Evolutionary conservation across 1,140 invertebrate species (phyloP).

Genomic region (Gryllus bimaculatus): DNA sequence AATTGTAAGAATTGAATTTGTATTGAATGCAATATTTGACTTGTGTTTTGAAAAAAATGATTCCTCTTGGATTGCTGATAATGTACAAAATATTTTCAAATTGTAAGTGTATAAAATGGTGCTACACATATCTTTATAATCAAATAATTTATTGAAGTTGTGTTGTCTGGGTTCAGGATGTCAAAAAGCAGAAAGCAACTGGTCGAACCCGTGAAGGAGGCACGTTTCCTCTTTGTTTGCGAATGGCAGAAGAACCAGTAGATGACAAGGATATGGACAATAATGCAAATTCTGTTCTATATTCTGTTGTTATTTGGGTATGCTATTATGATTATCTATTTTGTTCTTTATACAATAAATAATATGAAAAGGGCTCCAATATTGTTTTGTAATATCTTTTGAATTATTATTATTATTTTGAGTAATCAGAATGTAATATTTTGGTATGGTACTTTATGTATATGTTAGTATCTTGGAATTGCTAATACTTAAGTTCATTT

Average conservation of each 20-base stretch:
- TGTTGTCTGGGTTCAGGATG: conserved; percentile 27
- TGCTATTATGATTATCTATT: conserved; percentile 11
- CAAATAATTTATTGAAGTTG: no score
- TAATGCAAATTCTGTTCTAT: background rate
- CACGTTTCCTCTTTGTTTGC: conserved; percentile 51
- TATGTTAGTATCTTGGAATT: background rate
- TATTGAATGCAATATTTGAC: no score
- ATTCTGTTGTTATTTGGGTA: conserved; percentile 22
- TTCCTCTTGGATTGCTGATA: no score
- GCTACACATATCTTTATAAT: no score
- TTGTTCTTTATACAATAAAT: background rate
- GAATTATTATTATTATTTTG: no score
- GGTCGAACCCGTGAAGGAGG: conserved; percentile 50
- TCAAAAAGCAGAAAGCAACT: conserved; percentile 50
- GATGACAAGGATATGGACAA: conserved; percentile 18
- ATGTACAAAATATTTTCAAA: no score
- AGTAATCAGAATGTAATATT: no score
- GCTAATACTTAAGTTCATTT: background rate
- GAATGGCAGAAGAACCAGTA: conserved; percentile 34
- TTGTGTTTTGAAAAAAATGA: no score
- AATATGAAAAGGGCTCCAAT: no score
- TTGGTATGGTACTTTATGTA: no score
- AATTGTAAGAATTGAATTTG: background rate
- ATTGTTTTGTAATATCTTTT: no score
- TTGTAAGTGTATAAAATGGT: no score